phyloP scores from a whole-genome alignment of 2,797 vertebrate genomes.

The Platalea minor region DNA sequence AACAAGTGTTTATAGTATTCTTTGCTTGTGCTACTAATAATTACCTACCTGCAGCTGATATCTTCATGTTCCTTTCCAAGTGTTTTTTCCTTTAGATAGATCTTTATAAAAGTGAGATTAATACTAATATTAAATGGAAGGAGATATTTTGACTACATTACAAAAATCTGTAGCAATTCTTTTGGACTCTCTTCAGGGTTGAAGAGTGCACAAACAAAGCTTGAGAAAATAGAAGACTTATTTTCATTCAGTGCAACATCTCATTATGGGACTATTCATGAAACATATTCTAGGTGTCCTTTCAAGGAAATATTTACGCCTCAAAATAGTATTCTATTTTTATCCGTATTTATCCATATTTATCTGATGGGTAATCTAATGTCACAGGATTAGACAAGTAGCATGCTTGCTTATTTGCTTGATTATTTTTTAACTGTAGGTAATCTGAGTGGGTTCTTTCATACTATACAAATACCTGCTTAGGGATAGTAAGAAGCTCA shows the following conservation, averaged over 20 bases:
- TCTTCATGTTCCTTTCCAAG: not conserved
- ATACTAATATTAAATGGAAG: not conserved
- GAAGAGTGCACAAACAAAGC: not conserved
- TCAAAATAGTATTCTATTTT: not conserved
- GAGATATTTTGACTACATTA: not conserved
- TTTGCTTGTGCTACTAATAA: not conserved
- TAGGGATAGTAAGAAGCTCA: not conserved
- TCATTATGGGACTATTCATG: not conserved
- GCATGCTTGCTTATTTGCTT: not conserved
- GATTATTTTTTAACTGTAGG: not conserved
- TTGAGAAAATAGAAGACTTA: not conserved
- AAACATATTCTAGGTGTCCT: not conserved
- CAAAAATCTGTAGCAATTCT: not conserved
- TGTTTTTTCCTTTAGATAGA: not conserved
- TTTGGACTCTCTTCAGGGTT: not conserved
- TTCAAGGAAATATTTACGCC: not conserved
- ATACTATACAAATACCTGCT: not conserved
- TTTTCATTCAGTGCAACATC: not conserved
- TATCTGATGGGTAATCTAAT: not conserved
- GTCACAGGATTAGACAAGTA: not conserved
- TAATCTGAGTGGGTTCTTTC: not conserved
- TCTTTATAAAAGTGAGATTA: not conserved
- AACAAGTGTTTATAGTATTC: not conserved
- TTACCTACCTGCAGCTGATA: not conserved
- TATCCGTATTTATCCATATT: not conserved